Percentiles rank a stretch among this genome's conserved stretches.
These are phyloP conservation scores for Sebastes diaconus DNA, from an alignment of 2,797 vertebrate species.

Conservation along the genomic window DNA sequence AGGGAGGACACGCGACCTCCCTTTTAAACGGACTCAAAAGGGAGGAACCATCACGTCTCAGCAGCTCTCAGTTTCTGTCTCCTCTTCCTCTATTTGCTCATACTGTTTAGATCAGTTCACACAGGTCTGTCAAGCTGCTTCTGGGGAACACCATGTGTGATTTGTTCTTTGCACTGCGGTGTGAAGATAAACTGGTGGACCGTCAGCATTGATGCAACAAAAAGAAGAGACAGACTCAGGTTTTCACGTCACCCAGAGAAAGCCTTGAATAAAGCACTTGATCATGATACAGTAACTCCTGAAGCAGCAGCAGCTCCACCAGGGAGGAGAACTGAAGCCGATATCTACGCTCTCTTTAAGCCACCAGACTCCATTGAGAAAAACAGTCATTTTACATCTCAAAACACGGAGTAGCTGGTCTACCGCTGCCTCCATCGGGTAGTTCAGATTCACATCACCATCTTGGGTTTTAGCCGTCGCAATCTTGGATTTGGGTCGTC, in stretches of 20 bases:
- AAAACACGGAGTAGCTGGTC: too few relatives aligned
- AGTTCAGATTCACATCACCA: too few relatives aligned
- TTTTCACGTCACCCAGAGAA: slow-evolving; percentile 15
- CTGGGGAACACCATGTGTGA: background rate
- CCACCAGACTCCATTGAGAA: too few relatives aligned
- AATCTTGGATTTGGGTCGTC: too few relatives aligned
- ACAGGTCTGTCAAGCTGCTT: background rate
- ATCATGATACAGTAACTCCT: background rate
- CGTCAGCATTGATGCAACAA: background rate
- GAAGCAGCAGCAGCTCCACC: background rate
- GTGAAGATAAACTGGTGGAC: slow-evolving; percentile 18
- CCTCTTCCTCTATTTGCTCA: slow-evolving; percentile 14
- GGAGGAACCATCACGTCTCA: background rate
- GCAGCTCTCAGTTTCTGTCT: background rate
- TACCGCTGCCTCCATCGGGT: too few relatives aligned
- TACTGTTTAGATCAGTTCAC: background rate
- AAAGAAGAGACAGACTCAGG: background rate
- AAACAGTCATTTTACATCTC: too few relatives aligned
- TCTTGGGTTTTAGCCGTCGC: too few relatives aligned
- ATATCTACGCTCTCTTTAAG: too few relatives aligned
- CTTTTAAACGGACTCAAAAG: background rate
- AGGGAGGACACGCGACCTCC: background rate
- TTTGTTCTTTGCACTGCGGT: slow-evolving; percentile 8
- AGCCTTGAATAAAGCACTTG: background rate
- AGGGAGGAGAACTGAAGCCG: background rate